Base-by-base conservation (phyloP, 2,888 invertebrate species). In the Cremastinae sp. region DNA sequence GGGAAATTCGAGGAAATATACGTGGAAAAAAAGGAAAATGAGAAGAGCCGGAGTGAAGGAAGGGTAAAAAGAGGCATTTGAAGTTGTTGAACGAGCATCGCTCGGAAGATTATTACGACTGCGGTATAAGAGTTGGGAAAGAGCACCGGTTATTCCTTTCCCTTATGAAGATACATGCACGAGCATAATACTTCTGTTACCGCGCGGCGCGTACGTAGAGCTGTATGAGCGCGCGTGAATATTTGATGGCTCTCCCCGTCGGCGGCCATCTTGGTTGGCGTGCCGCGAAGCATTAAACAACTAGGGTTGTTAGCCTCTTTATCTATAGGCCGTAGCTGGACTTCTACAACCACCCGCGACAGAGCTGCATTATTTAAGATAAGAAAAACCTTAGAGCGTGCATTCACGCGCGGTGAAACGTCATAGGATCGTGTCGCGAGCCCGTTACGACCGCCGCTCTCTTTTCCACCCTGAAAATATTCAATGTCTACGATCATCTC, bases 261-360 rank as follows among this genome's bases (percentile, higher is more conserved):
- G 81, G 79, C 85, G 78, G 84, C 84, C 85, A 85, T 84, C 78
- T 83, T 84, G 79, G 68, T 59, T 82, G 79, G 82, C 85, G 86
- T 86, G 85, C 81, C 78, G 69, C 77, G 76, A 75, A 81, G 83
- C 83, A 86, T 85, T 86, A 85, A 84, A 84, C 86, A 84, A 85
- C 84, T 81, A 85, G 86, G 85, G 85, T 84, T 85, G 84, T 86
- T 84, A 84, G 84, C 82, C 83, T 84, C 77, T 81, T 84, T 83
- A 83, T 84, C 83, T 83, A 83, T 81, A 81, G 79, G 72, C 79
- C 78, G 45, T 78, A 70, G 41, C 59, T 59, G 38, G 47, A 59
- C 34, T 54, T 69, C 59, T 78, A 76, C 74, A 75, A 75, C 78
- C 78, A 68, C 74, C 78, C 79, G 78, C 82, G 79, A 82, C 75